Base-by-base conservation (phyloP, 2,888 invertebrate genomes). In the Heliothis peltigera region DNA sequence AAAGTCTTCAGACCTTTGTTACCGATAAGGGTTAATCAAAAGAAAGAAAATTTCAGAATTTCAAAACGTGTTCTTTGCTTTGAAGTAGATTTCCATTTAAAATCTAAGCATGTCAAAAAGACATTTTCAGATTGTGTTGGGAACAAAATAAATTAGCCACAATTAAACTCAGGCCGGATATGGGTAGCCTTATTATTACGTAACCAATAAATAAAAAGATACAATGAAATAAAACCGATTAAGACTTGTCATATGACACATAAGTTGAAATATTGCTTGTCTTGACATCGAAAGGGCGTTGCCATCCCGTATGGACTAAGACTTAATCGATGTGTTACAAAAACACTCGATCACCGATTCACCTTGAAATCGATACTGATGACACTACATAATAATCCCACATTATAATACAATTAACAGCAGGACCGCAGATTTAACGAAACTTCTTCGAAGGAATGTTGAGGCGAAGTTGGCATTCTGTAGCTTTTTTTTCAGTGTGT, bases 331-430 rank as follows among this genome's bases (percentile, higher is more conserved):
- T 61, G 56, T 46, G 25, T 51, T 49, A 70, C 59, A 32, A 51
- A 57, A 76, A 56, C 77, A 59, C 72, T 66, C 53, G 54, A 71
- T 71, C 58, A 70, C 70, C 35, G 35, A 10, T 18, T 61, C 61
- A 66, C 73, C 73, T 74, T 76, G 77, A 70, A 70, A 54, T 17
- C 3, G 28, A 70, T 43, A 73, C 60, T 59, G 57, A 48, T 64
- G 65, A 49, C 46, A 47, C 57, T 61, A 48, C 32, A 39, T n/a
- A 32, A 63, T 49, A 43, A n/a, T 18, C 63, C 0, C 46, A 60
- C 17, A 4, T 2, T 10, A 48, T 0, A 48, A 15, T 8, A 1
- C 1, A 1, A 17, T 7, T 18, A 1, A 0, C 46, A 75, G 59
- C 57, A 71, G 46, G 10, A n/a, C 12, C 54, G 21, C 1, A 15